Evolutionary conservation across 2,113 vertebrate genomes (phyloP).

Genomic region (Odontesthes bonariensis): DNA sequence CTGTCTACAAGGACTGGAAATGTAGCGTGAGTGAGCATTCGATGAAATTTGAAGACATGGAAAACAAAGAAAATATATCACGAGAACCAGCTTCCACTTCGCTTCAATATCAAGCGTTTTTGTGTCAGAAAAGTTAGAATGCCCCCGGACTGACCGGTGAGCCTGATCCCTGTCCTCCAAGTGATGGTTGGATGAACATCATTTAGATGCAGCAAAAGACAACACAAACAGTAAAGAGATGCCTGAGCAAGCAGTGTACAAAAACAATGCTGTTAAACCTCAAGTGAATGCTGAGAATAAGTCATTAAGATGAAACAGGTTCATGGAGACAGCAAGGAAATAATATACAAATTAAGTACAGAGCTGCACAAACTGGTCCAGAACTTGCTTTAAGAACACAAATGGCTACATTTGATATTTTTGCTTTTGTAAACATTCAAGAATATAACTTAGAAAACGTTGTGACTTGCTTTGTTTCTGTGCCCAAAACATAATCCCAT

Average conservation of each 20-base stretch:
- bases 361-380: neutral
- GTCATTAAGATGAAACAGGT: neutral
- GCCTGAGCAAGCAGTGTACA: conserved; percentile 22
- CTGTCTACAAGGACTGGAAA: neutral
- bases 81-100: conserved; percentile 3
- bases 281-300: neutral
- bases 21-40: neutral
- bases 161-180: conserved; percentile 36
- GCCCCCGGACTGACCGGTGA: conserved; percentile 15
- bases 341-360: neutral
- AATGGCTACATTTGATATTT: no score
- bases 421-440: no score
- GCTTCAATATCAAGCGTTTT: neutral
- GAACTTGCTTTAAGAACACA: neutral
- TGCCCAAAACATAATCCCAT: no score
- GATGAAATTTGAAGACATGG: neutral
- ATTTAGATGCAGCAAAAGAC: conserved; percentile 27
- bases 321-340: neutral
- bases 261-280: neutral
- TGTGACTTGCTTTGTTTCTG: no score
- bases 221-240: conserved; percentile 10
- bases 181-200: conserved; percentile 38
- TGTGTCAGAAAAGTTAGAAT: conserved; percentile 31
- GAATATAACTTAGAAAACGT: no score
- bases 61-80: conserved; percentile 1